Percentiles rank a stretch among this genome's conserved stretches.
phyloP scores from a whole-genome alignment of 2,797 vertebrate species.

The Pseudomugil tenellus region DNA sequence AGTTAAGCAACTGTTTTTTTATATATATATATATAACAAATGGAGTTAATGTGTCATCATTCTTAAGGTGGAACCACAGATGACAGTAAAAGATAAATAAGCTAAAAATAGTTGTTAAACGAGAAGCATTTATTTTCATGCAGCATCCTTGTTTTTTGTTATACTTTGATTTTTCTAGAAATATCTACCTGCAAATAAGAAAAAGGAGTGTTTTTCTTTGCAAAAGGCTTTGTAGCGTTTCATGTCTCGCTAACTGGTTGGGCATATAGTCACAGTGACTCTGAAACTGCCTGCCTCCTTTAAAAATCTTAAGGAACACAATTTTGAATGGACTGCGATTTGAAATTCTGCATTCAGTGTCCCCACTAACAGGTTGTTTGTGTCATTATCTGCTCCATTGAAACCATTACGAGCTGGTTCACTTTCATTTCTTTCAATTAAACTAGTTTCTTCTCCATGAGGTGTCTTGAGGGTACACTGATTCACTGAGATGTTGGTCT shows the following conservation, averaged over 20 bases:
- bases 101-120: constrained; percentile 27
- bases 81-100: constrained; percentile 58
- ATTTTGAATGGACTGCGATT: constrained; percentile 65
- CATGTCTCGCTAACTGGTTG: constrained; percentile 49
- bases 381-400: constrained; percentile 53
- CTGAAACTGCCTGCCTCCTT: constrained; percentile 52
- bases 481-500: constrained; percentile 13
- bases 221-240: constrained; percentile 49
- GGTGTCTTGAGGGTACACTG: constrained; percentile 9
- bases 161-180: constrained; percentile 34
- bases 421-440: constrained; percentile 71
- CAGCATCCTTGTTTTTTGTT: constrained; percentile 40
- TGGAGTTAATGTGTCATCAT: constrained; percentile 36
- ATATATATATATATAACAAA: constrained; percentile 37
- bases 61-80: constrained; percentile 55
- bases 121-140: constrained; percentile 55
- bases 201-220: constrained; percentile 29
- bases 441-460: constrained; percentile 62
- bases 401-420: constrained; percentile 46
- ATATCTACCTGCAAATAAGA: constrained; percentile 28
- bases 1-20: constrained; percentile 28
- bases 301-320: constrained; percentile 53
- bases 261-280: constrained; percentile 52
- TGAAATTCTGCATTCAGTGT: constrained; percentile 69
- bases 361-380: constrained; percentile 30